Evolutionary conservation across 2,113 vertebrate genomes (phyloP), one percentile per base, ranked within the genome.

Genomic region (Gasterosteus nipponicus): DNA sequence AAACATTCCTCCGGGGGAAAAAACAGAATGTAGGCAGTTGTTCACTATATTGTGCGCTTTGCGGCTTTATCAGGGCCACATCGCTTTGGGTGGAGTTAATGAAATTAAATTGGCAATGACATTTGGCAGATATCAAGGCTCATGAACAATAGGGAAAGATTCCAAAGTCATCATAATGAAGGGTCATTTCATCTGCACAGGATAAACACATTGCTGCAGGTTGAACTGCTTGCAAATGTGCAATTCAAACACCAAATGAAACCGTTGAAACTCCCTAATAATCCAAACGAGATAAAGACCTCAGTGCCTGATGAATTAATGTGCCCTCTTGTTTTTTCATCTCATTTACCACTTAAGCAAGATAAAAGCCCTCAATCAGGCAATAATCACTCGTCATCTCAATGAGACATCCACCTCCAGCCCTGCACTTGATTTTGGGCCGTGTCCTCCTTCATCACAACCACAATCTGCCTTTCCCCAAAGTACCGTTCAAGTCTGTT

Each of bases 21-120:
- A 63, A 42, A 53, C 39, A 75, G 56, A 87, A 82, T 72, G 73
- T 49, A 61, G 64, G 59, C 65, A 82, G 81, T 35, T 75, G 78
- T 85, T 90, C 75, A 81, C 83, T 73, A 80, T 61, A 56, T 26
- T 29, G 22, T 12, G 31, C 6, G 35, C 81, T 85, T 81, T 85
- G 86, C 77, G 79, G 79, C 44, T 74, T 73, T 44, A 84, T 83
- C 75, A 85, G 85, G 87, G 81, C 85, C 71, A 76, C 70, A 84
- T 72, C 64, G 39, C 49, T n/a, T 73, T 83, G 58, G 18, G 44
- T 63, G 74, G 44, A 72, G 76, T 71, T 62, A 64, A 75, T 63
- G 72, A 41, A 72, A 77, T 71, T 59, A 64, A 75, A 89, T 61
- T 70, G 47, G 63, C 71, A 69, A 7, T 60, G 83, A 83, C 73